Percentiles rank a stretch among this genome's conserved stretches.
Evolutionary conservation across 2,888 invertebrate genomes (phyloP).

Genomic region (Leucoptera coffeella): DNA sequence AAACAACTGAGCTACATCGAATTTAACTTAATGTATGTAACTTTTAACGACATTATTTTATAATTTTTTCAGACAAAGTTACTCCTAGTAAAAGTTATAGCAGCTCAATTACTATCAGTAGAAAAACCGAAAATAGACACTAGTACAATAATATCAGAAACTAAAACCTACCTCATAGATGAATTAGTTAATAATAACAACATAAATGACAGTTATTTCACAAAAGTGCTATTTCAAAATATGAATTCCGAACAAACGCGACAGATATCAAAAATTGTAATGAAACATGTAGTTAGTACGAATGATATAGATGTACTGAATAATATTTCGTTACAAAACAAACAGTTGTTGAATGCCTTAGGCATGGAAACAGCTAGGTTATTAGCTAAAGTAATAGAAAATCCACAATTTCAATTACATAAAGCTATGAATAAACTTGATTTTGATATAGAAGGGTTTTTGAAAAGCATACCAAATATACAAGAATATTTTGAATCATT

Average conservation of each 20-base stretch:
- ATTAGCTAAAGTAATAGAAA: slow-evolving; percentile 15
- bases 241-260: slow-evolving; percentile 21
- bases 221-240: slow-evolving; percentile 19
- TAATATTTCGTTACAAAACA: no score
- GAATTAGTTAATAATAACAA: slow-evolving; percentile 8
- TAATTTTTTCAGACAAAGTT: slow-evolving; percentile 25
- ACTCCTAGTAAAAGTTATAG: slow-evolving; percentile 22
- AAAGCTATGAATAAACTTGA: slow-evolving; percentile 21
- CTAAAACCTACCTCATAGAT: slow-evolving; percentile 22
- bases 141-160: slow-evolving; percentile 9
- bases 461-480: slow-evolving; percentile 14
- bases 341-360: slow-evolving; percentile 17
- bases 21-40: no score
- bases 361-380: slow-evolving; percentile 23
- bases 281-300: slow-evolving; percentile 17
- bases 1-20: no score
- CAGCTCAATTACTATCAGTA: slow-evolving; percentile 14
- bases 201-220: slow-evolving; percentile 7
- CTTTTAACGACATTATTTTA: no score
- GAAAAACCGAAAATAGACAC: slow-evolving; percentile 9
- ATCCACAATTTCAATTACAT: slow-evolving; percentile 11
- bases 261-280: slow-evolving; percentile 19
- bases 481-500: slow-evolving; percentile 15
- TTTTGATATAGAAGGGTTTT: slow-evolving; percentile 18
- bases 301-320: no score